Base-by-base conservation (phyloP, 2,113 vertebrate species). In the Spea bombifrons region DNA sequence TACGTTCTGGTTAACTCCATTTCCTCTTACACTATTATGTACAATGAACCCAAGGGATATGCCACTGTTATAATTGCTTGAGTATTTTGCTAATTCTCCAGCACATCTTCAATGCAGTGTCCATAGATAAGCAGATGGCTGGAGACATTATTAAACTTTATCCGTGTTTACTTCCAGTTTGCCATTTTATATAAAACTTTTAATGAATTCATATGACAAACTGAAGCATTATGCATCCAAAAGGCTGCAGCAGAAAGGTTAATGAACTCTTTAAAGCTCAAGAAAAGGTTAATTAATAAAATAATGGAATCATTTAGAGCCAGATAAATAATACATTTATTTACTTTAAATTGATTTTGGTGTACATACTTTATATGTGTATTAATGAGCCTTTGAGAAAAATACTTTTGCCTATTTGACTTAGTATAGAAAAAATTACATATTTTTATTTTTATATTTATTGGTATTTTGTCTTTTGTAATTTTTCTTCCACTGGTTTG, bases 241-340 rank as follows among this genome's bases (percentile, higher is more conserved):
- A 53, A 64, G 70, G 30, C 17, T 52, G 53, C 57, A 30, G 17
- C 73, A 79, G 82, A 76, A 81, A 86, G 73, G 30, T 80, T 75
- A 82, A 75, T 78, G 77, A 82, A 30, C 78, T 64, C 80, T 75
- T 79, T 76, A 81, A 78, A 10, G 43, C 49, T 82, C 1, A 65
- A 82, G 65, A 82, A 82, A 86, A 85, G 71, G 79, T 83, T 86
- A 85, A 85, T 68, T 75, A 81, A 66, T 15, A 81, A 80, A 7
- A 30, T 83, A 88, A 81, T 77, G 65, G 71, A 80, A 83, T 82
- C 73, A 15, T 75, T 78, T 72, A 73, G 46, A 5, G 49, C 4
- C 61, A 75, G 63, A 80, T 77, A 59, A 80, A 80, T 73, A 78
- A 71, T 78, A 53, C 43, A 80, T 80, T 80, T 80, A 80, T 80